Percentiles rank a stretch among this genome's conserved stretches.
These are phyloP conservation scores for Perithous albicinctus DNA, from an alignment of 2,888 invertebrate genomes.

Conservation along the genomic window DNA sequence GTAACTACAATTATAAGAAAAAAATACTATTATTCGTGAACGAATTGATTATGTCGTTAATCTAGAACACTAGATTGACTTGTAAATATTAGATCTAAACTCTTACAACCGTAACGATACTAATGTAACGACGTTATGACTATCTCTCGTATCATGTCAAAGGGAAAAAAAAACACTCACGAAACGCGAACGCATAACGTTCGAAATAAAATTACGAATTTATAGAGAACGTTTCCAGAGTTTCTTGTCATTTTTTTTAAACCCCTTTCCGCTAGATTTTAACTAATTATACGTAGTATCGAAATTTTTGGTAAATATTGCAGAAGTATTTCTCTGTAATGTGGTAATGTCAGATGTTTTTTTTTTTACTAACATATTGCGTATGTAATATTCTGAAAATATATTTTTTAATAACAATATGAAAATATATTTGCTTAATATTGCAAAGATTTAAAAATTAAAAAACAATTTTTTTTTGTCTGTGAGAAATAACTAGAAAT, in stretches of 20 bases:
- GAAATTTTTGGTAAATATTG: too few relatives aligned
- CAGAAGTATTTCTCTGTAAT: too few relatives aligned
- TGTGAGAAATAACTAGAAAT: too few relatives aligned
- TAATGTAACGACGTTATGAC: conserved; percentile 53
- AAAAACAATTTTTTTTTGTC: too few relatives aligned
- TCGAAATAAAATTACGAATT: conserved; percentile 62
- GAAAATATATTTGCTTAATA: too few relatives aligned
- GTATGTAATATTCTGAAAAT: too few relatives aligned
- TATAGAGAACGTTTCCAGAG: conserved; percentile 44
- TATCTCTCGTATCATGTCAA: conserved; percentile 54
- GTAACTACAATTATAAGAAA: conserved; percentile 40
- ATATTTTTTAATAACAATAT: too few relatives aligned
- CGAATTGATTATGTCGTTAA: conserved; percentile 58
- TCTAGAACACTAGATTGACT: conserved; percentile 57
- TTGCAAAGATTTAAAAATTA: too few relatives aligned
- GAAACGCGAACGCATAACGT: conserved; percentile 26
- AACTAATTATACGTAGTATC: too few relatives aligned
- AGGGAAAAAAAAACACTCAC: conserved; percentile 9
- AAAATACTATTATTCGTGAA: conserved; percentile 53
- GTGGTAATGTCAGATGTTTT: too few relatives aligned
- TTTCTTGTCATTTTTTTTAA: conserved; percentile 1
- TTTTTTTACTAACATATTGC: too few relatives aligned
- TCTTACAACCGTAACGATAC: conserved; percentile 37
- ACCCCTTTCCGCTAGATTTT: not conserved
- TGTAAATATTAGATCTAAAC: conserved; percentile 64